Conservation (phyloP, 2,797 vertebrate species). For the Syngnathus rostellatus region DNA sequence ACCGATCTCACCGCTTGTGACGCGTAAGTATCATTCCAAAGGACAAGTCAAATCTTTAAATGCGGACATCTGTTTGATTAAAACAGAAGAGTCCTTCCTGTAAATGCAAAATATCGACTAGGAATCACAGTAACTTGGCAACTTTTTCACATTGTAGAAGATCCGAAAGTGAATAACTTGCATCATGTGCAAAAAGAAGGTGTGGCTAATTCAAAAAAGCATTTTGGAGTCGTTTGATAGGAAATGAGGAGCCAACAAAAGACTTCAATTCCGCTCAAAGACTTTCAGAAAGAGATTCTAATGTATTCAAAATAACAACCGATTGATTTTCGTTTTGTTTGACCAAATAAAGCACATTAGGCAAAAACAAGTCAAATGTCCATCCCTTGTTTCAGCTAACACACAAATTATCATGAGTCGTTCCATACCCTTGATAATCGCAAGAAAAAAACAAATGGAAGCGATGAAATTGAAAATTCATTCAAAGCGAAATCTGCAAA, state of each 20-base stretch:
- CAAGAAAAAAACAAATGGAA: too few species aligned
- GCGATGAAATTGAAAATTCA: too few species aligned
- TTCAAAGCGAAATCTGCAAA: too few species aligned
- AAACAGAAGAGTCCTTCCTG: neutral
- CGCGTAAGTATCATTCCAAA: neutral
- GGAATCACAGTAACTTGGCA: conserved; percentile 51
- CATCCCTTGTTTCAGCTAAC: neutral
- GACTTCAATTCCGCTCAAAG: neutral
- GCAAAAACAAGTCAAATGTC: neutral
- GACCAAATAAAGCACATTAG: neutral
- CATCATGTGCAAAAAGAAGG: neutral
- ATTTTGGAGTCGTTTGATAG: neutral
- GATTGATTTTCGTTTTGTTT: neutral
- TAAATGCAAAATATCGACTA: conserved; percentile 26
- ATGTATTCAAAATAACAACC: neutral
- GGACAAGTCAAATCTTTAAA: conserved; percentile 6
- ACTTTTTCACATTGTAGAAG: conserved; percentile 14
- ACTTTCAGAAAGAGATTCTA: neutral
- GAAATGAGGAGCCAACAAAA: neutral
- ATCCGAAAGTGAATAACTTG: conserved; percentile 13
- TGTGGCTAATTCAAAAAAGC: neutral
- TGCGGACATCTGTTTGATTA: conserved; percentile 17
- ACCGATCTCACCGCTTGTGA: neutral
- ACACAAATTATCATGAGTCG: neutral
- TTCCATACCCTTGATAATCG: neutral